Evolutionary conservation across 2,888 invertebrate genomes (phyloP), one percentile per base, ranked within the genome.

Genomic region (Dicycla oo): DNA sequence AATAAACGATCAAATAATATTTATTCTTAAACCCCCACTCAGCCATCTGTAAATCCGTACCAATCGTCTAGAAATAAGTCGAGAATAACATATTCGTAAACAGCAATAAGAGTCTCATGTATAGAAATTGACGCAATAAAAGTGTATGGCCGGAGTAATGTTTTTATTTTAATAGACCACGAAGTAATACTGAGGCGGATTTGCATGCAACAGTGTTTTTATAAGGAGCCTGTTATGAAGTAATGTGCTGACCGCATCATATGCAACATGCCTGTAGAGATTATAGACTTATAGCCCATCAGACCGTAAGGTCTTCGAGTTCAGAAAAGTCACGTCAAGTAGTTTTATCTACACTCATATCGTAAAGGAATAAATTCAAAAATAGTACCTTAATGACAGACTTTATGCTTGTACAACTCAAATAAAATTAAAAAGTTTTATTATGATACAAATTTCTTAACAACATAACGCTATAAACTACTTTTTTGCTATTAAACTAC

Each of bases 131-230:
- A 58, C 18, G 74, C 66, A 47, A 69, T 79, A 74, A 79, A 78
- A 74, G 30, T 53, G 68, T 71, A 64, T 61, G 34, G 60, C 43
- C 38, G 23, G 65, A 51, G 56, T 81, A 80, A 80, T 64, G 73
- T 78, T 80, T 78, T 80, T 82, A 82, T 82, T 80, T 68, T 82
- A 80, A 82, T 82, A 78, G 57, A 65, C 57, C 64, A 53, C 69
- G 53, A 18, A 54, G 56, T 73, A 47, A 69, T 73, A 10, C 11
- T 40, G 61, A 47, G 18, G 38, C 8, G 57, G 34, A 76, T 84
- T 82, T 82, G 73, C 79, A 77, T 83, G 82, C 85, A 84, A 79
- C 76, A 73, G 23, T 78, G 82, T 77, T 69, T 73, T 73, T 62
- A 72, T 63, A 65, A 53, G 23, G 23, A 54, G 40, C 56, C 26